Conservation (phyloP, 2,797 vertebrate genomes). For the Hypotaenidia philippensis region DNA sequence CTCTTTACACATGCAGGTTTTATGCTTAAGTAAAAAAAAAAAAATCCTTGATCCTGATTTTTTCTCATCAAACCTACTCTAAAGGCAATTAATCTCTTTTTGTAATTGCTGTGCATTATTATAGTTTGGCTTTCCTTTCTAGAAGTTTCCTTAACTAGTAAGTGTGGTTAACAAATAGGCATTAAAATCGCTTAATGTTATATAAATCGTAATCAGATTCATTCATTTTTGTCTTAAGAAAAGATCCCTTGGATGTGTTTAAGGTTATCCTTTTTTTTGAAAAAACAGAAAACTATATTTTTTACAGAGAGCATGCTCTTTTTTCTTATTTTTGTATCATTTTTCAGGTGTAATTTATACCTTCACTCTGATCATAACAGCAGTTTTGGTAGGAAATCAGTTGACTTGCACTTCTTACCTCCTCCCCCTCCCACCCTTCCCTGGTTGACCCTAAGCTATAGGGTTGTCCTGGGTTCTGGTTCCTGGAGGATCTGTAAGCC, state of each 20-base stretch:
- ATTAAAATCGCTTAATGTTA: constrained; percentile 68
- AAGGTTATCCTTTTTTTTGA: constrained; percentile 63
- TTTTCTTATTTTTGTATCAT: constrained; percentile 85
- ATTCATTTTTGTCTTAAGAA: constrained; percentile 56
- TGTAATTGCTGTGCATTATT: background rate
- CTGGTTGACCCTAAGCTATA: background rate
- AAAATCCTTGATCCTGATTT: background rate
- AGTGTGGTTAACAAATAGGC: constrained; percentile 36
- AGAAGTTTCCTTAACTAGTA: constrained; percentile 5
- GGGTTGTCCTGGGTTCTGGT: constrained; percentile 33
- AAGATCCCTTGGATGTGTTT: constrained; percentile 13
- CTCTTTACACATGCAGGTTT: background rate
- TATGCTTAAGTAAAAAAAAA: background rate
- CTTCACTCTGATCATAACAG: constrained; percentile 66
- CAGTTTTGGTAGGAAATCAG: constrained; percentile 50
- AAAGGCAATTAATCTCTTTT: background rate
- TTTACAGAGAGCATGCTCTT: constrained; percentile 81
- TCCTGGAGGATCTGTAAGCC: constrained; percentile 8
- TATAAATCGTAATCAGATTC: constrained; percentile 37
- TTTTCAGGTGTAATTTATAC: constrained; percentile 83
- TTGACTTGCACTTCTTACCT: constrained; percentile 5
- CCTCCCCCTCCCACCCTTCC: background rate
- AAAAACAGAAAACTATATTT: constrained; percentile 81
- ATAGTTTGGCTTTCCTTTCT: background rate
- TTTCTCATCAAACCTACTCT: background rate